Evolutionary conservation across 2,797 vertebrate species (phyloP).

Genomic region (Hapalemur alaotrensis): DNA sequence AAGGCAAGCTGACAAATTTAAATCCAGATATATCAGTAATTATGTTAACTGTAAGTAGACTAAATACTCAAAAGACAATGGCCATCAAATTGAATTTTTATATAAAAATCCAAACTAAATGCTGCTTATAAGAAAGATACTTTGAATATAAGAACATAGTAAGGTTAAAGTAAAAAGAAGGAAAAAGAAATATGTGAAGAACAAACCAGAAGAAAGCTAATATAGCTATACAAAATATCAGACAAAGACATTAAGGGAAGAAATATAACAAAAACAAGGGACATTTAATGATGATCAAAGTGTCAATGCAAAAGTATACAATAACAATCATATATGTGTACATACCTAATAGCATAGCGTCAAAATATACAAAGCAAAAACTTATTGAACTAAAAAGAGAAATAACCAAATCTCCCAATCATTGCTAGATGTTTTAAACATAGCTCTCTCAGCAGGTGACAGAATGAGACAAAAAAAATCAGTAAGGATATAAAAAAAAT

Average conservation of each 20-base stretch:
- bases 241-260: neutral
- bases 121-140: neutral
- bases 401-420: neutral
- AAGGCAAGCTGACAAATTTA: neutral
- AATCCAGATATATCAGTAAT: neutral
- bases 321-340: neutral
- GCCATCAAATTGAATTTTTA: neutral
- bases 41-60: neutral
- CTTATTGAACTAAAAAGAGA: neutral
- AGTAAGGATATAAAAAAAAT: neutral
- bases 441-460: neutral
- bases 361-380: neutral
- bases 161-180: neutral
- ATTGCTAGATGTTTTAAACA: neutral
- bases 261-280: neutral
- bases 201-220: neutral
- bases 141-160: neutral
- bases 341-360: neutral
- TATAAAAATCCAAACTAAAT: neutral
- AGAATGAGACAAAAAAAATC: neutral
- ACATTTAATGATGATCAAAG: neutral
- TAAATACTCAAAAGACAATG: neutral
- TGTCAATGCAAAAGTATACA: neutral
- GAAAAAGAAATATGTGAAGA: neutral
- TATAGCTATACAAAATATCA: neutral